A percentile compares a stretch with the other conserved stretches of the same genome.
Evolutionary conservation across 2,113 vertebrate species (phyloP).

Genomic region (Thermophis baileyi): DNA sequence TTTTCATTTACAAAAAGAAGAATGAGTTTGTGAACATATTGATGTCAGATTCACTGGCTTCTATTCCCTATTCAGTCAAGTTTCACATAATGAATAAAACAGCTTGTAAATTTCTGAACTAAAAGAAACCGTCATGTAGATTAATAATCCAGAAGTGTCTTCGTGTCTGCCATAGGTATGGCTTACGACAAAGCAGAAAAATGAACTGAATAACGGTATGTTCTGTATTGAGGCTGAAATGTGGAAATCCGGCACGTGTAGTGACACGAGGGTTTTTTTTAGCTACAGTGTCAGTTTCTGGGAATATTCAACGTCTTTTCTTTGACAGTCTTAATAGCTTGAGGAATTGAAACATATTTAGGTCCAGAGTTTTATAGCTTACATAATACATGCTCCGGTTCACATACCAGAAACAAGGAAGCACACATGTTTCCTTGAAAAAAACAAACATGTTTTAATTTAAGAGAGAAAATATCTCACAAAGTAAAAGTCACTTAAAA

Average conservation of each 20-base stretch:
- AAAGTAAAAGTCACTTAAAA: slow-evolving; percentile 4
- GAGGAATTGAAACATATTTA: slow-evolving; percentile 56
- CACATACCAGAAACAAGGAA: slow-evolving; percentile 35
- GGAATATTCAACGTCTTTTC: background rate
- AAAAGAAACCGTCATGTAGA: background rate
- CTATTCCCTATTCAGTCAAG: background rate
- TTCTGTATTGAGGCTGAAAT: background rate
- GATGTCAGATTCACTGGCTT: background rate
- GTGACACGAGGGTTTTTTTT: background rate
- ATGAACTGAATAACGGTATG: background rate
- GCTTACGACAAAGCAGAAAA: background rate
- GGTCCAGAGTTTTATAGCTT: slow-evolving; percentile 44
- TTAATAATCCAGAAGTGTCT: background rate
- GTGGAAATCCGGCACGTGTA: background rate
- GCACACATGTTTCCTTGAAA: slow-evolving; percentile 3
- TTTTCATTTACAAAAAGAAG: background rate
- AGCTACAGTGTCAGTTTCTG: background rate
- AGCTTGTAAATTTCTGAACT: background rate
- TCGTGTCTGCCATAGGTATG: background rate
- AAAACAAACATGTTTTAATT: slow-evolving; percentile 5
- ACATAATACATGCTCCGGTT: slow-evolving; percentile 44
- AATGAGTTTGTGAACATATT: background rate
- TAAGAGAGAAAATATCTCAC: background rate
- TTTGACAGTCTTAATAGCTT: slow-evolving; percentile 44
- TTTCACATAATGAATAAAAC: background rate